Conservation (phyloP, 1,140 invertebrate species). For the Anagrus nilaparvatae region DNA sequence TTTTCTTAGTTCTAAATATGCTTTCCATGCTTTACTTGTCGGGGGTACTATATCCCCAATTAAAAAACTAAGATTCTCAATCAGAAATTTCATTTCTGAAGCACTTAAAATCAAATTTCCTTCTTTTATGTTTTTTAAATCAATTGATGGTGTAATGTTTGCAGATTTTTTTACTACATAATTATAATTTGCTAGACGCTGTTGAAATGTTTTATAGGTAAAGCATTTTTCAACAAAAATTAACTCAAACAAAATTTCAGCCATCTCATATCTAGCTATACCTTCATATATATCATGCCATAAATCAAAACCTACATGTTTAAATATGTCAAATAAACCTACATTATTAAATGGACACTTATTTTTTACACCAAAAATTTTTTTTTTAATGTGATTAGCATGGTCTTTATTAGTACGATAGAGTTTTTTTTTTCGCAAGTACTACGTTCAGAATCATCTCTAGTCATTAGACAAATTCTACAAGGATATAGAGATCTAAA, state of each 20-base stretch:
- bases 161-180: conserved; percentile 8
- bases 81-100: conserved; percentile 19
- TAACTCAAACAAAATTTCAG: conserved; percentile 14
- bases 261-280: conserved; percentile 16
- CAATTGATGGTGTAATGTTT: conserved; percentile 16
- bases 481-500: conserved; percentile 4
- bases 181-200: conserved; percentile 17
- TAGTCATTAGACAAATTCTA: conserved; percentile 5
- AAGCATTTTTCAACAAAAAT: conserved; percentile 15
- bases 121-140: conserved; percentile 15
- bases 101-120: conserved; percentile 17
- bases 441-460: conserved; percentile 3
- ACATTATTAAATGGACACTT: conserved; percentile 14
- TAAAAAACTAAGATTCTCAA: conserved; percentile 16
- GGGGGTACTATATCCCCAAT: conserved; percentile 21
- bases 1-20: conserved; percentile 18
- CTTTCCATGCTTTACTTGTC: conserved; percentile 17
- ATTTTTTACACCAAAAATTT: conserved; percentile 10
- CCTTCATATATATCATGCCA: conserved; percentile 24
- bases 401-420: conserved; percentile 15
- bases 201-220: conserved; percentile 13
- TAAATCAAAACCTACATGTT: conserved; percentile 14
- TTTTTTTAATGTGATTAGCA: conserved; percentile 7
- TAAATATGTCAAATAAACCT: conserved; percentile 14
- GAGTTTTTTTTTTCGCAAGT: conserved; percentile 11